A percentile compares a stretch with the other conserved stretches of the same genome.
Evolutionary conservation across 2,888 invertebrate species (phyloP).

Genomic region (Serripes groenlandicus): DNA sequence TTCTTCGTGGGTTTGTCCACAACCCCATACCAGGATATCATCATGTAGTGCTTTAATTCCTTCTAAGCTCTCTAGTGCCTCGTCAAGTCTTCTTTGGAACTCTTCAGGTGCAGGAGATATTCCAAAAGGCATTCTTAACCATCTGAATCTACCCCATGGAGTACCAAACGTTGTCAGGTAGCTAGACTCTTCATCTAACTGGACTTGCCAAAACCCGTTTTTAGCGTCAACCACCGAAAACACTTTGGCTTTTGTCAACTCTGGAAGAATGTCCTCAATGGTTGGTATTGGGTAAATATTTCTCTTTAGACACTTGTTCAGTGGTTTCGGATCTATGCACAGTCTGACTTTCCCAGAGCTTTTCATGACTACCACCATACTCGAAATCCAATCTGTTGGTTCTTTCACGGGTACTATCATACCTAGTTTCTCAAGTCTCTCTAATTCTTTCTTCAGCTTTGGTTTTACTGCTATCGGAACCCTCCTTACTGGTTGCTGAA

Average conservation of each 20-base stretch:
- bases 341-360: slow-evolving; percentile 30
- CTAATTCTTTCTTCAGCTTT: slow-evolving; percentile 55
- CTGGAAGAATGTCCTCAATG: no score
- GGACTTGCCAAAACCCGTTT: slow-evolving; percentile 43
- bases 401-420: slow-evolving; percentile 52
- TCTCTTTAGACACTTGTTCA: slow-evolving; percentile 58
- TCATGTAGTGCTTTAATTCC: slow-evolving; percentile 29
- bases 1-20: slow-evolving; percentile 16
- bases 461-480: slow-evolving; percentile 55
- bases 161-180: slow-evolving; percentile 51
- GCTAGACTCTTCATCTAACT: slow-evolving; percentile 30
- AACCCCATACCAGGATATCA: slow-evolving; percentile 47
- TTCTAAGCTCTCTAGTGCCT: slow-evolving; percentile 38
- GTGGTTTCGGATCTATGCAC: slow-evolving; percentile 64
- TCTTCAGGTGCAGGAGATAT: slow-evolving; percentile 48
- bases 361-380: slow-evolving; percentile 61
- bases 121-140: slow-evolving; percentile 52
- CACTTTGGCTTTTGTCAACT: slow-evolving; percentile 44
- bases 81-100: slow-evolving; percentile 32
- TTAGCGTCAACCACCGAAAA: slow-evolving; percentile 44
- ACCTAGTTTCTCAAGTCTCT: slow-evolving; percentile 41
- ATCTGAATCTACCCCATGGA: slow-evolving; percentile 49
- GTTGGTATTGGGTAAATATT: slow-evolving; percentile 57
- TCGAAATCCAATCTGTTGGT: slow-evolving; percentile 65
- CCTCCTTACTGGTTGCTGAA: slow-evolving; percentile 55